Evolutionary conservation across 2,113 vertebrate species (phyloP), one percentile per base, ranked within the genome.

Genomic region (Sturnira hondurensis): DNA sequence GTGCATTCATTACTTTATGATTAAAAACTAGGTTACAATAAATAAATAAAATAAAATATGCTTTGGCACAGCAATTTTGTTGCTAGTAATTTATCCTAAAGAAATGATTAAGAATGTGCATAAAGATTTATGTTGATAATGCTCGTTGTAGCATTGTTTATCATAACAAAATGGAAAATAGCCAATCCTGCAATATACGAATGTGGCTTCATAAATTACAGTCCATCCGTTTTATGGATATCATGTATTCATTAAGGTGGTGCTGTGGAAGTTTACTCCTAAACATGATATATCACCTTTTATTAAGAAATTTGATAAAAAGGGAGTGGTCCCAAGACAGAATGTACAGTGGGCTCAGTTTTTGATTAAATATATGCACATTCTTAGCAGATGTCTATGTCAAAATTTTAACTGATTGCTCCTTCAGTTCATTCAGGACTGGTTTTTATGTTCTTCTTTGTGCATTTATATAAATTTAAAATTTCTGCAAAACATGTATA

Each of bases 41-140:
- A 93, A 93, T 95, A 96, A 97, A 93, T 96, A 87, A 96, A 94
- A 92, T 89, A 92, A 88, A 84, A 93, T 78, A 95, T 85, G 47
- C 58, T 96, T 94, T 96, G 81, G 92, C 88, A 94, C 63, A 97
- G 94, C 89, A 97, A 95, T 96, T 92, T 95, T 92, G 24, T 88
- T 96, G 77, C 24, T 82, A 90, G 92, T 84, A 97, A 96, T 96
- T 97, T 90, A 97, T 97, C 70, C 58, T 90, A 84, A 96, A 96
- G 93, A 95, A 97, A 96, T 95, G 52, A 97, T 95, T 97, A 97
- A 97, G 76, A 41, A 87, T 90, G 88, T 94, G 67, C 92, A 96
- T 92, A 77, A 93, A 95, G 87, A 96, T 97, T 97, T 96, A 96
- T 97, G 65, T 54, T 41, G 90, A 81, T 54, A 86, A 80, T 94